phyloP scores from a whole-genome alignment of 2,888 invertebrate species.

The Uloborus plumipes region DNA sequence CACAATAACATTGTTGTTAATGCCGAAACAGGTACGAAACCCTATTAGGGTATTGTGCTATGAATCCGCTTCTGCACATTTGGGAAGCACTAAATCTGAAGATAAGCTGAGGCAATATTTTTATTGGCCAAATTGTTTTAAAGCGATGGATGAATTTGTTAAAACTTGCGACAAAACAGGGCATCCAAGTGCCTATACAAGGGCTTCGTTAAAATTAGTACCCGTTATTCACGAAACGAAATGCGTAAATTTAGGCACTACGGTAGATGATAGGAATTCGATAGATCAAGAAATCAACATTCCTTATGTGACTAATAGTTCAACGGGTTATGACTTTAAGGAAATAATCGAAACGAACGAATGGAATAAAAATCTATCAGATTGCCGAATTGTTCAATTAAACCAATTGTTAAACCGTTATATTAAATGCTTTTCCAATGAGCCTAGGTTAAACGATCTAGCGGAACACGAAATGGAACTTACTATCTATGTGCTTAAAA shows the following conservation, averaged over 20 bases:
- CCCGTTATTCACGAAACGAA: conserved; percentile 15
- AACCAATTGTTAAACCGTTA: background rate
- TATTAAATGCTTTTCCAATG: conserved; percentile 22
- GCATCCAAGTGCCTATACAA: conserved; percentile 16
- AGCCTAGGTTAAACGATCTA: conserved; percentile 15
- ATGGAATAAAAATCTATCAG: background rate
- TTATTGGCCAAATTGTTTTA: conserved; percentile 19
- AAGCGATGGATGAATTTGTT: conserved; percentile 24
- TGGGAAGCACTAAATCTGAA: background rate
- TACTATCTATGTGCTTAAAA: background rate
- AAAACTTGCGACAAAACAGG: conserved; percentile 16
- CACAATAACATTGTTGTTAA: too few relatives aligned
- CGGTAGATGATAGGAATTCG: too few relatives aligned
- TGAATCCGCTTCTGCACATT: background rate
- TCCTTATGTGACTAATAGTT: background rate
- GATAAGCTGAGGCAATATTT: background rate
- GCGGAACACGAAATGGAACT: conserved; percentile 33
- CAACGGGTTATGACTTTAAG: background rate
- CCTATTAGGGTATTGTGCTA: background rate
- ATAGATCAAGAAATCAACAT: background rate
- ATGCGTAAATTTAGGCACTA: too few relatives aligned
- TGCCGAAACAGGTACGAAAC: too few relatives aligned
- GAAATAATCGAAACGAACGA: background rate
- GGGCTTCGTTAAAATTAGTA: conserved; percentile 18
- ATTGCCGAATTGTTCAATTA: background rate